Evolutionary conservation across 1,140 invertebrate species (phyloP).

Genomic region (Drosophila subpulchrella): DNA sequence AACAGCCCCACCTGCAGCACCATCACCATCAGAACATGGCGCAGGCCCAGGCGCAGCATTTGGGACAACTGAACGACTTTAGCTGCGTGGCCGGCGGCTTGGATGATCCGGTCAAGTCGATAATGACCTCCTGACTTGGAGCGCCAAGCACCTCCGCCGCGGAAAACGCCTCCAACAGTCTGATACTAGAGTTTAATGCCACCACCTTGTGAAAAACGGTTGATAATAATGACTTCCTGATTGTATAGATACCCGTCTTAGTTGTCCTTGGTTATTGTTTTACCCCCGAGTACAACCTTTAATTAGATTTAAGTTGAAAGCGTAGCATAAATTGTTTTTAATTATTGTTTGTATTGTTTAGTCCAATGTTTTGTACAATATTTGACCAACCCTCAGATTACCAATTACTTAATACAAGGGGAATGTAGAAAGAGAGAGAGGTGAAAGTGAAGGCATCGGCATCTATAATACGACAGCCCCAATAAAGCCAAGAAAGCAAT

Average conservation of each 20-base stretch:
- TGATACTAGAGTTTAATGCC: conserved; percentile 81
- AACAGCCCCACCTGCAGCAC: conserved; percentile 60
- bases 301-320: conserved; percentile 63
- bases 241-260: conserved; percentile 61
- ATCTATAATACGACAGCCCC: conserved; percentile 22
- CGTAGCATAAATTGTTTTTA: conserved; percentile 71
- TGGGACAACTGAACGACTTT: conserved; percentile 74
- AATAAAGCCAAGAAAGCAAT: conserved; percentile 66
- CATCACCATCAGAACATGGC: conserved; percentile 57
- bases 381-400: conserved; percentile 19
- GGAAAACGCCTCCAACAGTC: conserved; percentile 59
- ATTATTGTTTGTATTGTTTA: conserved; percentile 67
- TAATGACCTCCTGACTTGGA: conserved; percentile 84
- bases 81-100: conserved; percentile 73
- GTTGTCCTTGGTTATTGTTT: conserved; percentile 53
- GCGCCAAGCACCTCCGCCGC: conserved; percentile 10
- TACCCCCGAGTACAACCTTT: conserved; percentile 21
- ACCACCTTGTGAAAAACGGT: conserved; percentile 67
- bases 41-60: conserved; percentile 55
- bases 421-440: conserved; percentile 13
- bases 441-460: neutral
- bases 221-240: conserved; percentile 38
- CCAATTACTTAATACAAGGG: conserved; percentile 22
- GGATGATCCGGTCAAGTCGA: conserved; percentile 82
- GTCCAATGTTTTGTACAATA: conserved; percentile 74